Conservation (phyloP, 2,797 vertebrate genomes). For the Enteromius argenteus region DNA sequence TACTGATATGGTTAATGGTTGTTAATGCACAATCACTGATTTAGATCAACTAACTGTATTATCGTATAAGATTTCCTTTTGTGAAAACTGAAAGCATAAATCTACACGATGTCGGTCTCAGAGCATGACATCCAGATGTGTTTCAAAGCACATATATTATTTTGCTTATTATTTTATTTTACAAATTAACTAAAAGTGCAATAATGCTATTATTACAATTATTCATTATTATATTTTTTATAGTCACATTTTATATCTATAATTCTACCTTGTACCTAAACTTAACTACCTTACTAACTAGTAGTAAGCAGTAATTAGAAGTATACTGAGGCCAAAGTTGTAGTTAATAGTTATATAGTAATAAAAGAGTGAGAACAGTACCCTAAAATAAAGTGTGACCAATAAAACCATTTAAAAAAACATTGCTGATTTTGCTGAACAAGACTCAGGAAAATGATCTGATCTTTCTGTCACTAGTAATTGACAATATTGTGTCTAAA, state of each 20-base stretch:
- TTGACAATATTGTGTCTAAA: not conserved
- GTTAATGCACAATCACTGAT: not conserved
- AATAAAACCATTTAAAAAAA: not conserved
- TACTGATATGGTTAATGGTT: not conserved
- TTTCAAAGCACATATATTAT: not conserved
- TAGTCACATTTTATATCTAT: not conserved
- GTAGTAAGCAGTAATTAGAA: not conserved
- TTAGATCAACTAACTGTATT: not conserved
- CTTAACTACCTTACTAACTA: not conserved
- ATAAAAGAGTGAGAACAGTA: not conserved
- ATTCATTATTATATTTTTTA: not conserved
- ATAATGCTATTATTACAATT: not conserved
- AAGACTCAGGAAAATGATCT: not conserved
- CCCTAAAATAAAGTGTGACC: not conserved
- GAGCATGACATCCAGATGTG: not conserved
- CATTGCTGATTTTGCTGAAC: not conserved
- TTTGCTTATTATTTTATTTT: not conserved
- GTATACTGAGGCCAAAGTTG: not conserved
- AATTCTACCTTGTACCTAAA: not conserved
- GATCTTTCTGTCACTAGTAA: not conserved
- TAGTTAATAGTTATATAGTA: not conserved
- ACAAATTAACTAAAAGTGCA: not conserved
- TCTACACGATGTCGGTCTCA: not conserved
- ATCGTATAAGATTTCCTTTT: not conserved
- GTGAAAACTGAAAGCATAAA: not conserved